Conservation (phyloP, 1,140 invertebrate genomes). For the Drosophila sulfurigaster region DNA sequence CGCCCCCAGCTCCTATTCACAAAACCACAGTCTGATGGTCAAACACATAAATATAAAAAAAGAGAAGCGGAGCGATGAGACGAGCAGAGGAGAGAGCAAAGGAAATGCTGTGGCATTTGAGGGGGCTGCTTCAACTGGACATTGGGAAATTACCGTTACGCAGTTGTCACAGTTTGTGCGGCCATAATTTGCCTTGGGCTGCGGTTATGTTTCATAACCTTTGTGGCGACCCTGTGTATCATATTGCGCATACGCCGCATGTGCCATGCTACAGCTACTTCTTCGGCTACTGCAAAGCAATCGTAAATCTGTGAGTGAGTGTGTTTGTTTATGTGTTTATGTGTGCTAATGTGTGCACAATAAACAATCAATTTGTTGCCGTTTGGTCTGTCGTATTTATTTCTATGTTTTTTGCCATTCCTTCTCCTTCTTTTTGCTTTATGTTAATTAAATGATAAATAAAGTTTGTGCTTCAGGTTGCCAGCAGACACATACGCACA, state of each 20-base stretch:
- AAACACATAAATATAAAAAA: constrained; percentile 68
- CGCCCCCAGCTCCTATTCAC: neutral
- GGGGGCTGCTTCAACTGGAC: constrained; percentile 57
- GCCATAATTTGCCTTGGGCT: constrained; percentile 67
- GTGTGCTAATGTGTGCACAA: constrained; percentile 75
- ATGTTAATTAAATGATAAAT: constrained; percentile 82
- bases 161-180: constrained; percentile 71
- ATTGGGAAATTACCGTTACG: constrained; percentile 79
- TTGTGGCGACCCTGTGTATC: constrained; percentile 39
- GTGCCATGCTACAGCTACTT: constrained; percentile 6
- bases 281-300: constrained; percentile 6
- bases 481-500: neutral
- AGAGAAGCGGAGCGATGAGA: neutral
- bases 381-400: constrained; percentile 47
- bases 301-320: constrained; percentile 53
- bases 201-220: constrained; percentile 71
- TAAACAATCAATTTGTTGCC: constrained; percentile 78
- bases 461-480: constrained; percentile 35
- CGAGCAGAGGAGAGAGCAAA: constrained; percentile 9
- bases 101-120: constrained; percentile 58
- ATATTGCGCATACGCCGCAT: constrained; percentile 66
- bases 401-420: constrained; percentile 27
- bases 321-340: constrained; percentile 37
- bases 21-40: neutral
- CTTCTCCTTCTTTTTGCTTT: constrained; percentile 43